Evolutionary conservation across 2,888 invertebrate genomes (phyloP), one percentile per base, ranked within the genome.

Genomic region (Cartodere bifasciata): DNA sequence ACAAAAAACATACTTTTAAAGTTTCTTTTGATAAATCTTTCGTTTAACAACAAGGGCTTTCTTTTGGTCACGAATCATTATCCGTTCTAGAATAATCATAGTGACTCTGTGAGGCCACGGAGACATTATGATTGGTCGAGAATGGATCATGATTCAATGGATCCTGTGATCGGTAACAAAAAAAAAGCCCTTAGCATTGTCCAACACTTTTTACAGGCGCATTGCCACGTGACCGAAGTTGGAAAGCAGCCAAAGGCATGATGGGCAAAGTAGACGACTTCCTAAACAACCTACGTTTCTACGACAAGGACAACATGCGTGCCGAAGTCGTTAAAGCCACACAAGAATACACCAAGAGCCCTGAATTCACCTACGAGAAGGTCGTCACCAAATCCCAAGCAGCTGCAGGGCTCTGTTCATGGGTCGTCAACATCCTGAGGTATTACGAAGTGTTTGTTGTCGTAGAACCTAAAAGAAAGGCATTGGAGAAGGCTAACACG

Each of bases 241-340:
- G 32, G 32, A 32, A 32, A 23, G 10, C 21, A 3, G 23, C 24
- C 15, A 91, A 92, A 64, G 69, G 68, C 4, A 77, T 91, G 69
- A 94, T 94, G 91, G 77, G 75, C 7, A 86, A 85, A 60, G 79
- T 87, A 2, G 91, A 92, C 59, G 74, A 76, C 43, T 94, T 94
- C 54, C 63, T 94, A 28, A 70, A 77, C 42, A 76, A 80, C 48
- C 64, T 94, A 23, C 72, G 84, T 11, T 78, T 81, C 54, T 91
- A 91, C 48, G 86, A 94, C 53, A 94, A 94, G 52, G 91, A 92
- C 55, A 86, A 91, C 52, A 91, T 94, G 53, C 81, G 80, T 45
- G 79, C 86, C 0, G 84, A 87, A 41, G 71, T 88, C 28, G 76
- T 88, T 3, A 90, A 86, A 63, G 88, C 85, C 5, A 66, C 68